Evolutionary conservation across 1,140 invertebrate species (phyloP).

Genomic region (Aphidius gifuensis): DNA sequence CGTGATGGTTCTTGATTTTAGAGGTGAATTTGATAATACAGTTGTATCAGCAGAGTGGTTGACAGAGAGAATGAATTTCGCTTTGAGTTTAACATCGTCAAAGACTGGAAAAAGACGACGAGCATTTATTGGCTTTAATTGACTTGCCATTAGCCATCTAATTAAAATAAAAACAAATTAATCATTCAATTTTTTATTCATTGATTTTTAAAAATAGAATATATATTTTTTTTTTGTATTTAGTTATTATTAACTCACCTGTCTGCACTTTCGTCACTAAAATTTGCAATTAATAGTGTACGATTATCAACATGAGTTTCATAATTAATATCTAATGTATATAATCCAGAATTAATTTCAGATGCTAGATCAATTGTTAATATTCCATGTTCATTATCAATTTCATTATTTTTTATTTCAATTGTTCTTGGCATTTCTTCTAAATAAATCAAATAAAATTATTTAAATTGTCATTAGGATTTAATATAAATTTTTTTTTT

Average conservation of each 20-base stretch:
- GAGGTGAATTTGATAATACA: constrained; percentile 49
- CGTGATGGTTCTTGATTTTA: constrained; percentile 33
- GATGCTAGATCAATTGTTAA: constrained; percentile 30
- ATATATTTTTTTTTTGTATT: constrained; percentile 9
- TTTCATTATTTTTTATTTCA: constrained; percentile 29
- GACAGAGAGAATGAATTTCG: constrained; percentile 49
- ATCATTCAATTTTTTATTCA: too few relatives aligned
- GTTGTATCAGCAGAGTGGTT: constrained; percentile 36
- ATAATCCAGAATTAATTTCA: constrained; percentile 30
- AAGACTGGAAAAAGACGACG: constrained; percentile 69
- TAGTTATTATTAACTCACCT: constrained; percentile 23
- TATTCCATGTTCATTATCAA: constrained; percentile 31
- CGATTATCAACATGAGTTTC: constrained; percentile 28
- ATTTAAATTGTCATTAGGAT: neutral
- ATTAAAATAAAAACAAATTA: constrained; percentile 12
- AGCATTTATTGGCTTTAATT: constrained; percentile 63
- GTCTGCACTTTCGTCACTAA: constrained; percentile 22
- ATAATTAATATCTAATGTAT: constrained; percentile 40
- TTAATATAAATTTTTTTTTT: neutral
- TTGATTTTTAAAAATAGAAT: neutral
- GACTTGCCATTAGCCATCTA: constrained; percentile 61
- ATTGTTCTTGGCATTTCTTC: constrained; percentile 22
- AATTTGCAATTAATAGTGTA: constrained; percentile 31
- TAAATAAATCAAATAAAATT: neutral
- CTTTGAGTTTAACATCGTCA: constrained; percentile 67